phyloP scores from a whole-genome alignment of 53 echinoderm and acorn worm species.

The Paracentrotus lividus region DNA sequence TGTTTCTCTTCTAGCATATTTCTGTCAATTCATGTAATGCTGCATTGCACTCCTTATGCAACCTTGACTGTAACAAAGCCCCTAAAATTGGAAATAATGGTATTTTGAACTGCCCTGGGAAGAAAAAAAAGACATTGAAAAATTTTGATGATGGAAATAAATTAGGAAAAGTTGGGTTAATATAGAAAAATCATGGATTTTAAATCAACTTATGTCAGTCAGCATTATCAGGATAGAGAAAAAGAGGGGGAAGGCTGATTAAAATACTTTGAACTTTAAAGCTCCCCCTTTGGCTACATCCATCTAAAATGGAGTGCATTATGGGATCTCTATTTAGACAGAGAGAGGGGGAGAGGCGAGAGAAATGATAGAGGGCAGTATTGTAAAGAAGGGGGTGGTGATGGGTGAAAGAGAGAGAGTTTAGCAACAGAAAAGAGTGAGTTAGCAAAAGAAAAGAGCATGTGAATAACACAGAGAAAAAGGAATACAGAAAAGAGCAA shows the following conservation, averaged over 20 bases:
- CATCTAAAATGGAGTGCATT: not conserved
- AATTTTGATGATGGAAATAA: too few species aligned
- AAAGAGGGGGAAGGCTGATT: not conserved
- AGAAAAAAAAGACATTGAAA: too few species aligned
- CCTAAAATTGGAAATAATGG: too few species aligned
- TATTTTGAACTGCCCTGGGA: too few species aligned
- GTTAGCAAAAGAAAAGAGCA: too few species aligned
- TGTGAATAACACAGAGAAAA: not conserved
- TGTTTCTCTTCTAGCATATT: too few species aligned
- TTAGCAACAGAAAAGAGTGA: not conserved
- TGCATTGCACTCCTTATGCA: too few species aligned
- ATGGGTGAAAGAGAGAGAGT: not conserved
- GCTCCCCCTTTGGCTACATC: not conserved
- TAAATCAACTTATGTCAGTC: not conserved
- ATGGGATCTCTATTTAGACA: not conserved
- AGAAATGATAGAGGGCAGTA: too few species aligned
- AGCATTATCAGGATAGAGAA: not conserved
- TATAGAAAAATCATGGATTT: too few species aligned
- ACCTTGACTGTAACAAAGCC: too few species aligned
- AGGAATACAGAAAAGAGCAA: not conserved
- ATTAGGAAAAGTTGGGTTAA: too few species aligned
- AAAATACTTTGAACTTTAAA: slow-evolving; percentile 28
- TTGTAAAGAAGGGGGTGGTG: not conserved
- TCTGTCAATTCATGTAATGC: too few species aligned
- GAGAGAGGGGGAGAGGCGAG: not conserved